phyloP scores from a whole-genome alignment of 2,113 vertebrate genomes.

The Calidris pygmaea region DNA sequence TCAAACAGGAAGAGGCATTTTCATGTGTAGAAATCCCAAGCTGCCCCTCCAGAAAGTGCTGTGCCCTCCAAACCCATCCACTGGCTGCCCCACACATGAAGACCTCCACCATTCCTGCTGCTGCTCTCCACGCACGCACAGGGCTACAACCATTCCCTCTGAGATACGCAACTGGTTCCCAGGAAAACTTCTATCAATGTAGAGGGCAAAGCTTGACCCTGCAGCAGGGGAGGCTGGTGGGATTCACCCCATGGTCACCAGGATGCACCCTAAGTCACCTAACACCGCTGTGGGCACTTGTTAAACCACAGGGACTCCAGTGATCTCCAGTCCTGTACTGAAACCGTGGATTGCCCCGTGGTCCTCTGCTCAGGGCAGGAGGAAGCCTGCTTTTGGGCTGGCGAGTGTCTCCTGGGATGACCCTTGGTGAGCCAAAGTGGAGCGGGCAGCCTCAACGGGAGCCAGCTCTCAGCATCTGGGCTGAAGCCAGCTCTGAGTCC shows the following conservation, averaged over 20 bases:
- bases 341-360: neutral
- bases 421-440: fast-evolving
- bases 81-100: neutral
- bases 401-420: neutral
- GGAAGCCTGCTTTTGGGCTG: neutral
- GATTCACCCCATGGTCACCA: neutral
- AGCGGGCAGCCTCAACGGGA: fast-evolving
- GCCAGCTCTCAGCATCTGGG: neutral
- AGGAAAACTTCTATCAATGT: neutral
- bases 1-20: neutral
- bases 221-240: neutral
- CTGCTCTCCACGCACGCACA: neutral
- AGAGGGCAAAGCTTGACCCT: neutral
- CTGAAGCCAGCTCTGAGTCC: neutral
- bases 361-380: neutral
- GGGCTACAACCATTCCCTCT: neutral
- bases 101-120: neutral
- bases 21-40: neutral
- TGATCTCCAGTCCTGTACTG: neutral
- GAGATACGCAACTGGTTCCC: neutral
- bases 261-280: neutral
- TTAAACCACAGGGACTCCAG: neutral
- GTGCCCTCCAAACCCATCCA: neutral
- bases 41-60: neutral
- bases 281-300: fast-evolving